Percentiles rank a stretch among this genome's conserved stretches.
phyloP scores from a whole-genome alignment of 2,113 vertebrate genomes.

The Tringa solitaria region DNA sequence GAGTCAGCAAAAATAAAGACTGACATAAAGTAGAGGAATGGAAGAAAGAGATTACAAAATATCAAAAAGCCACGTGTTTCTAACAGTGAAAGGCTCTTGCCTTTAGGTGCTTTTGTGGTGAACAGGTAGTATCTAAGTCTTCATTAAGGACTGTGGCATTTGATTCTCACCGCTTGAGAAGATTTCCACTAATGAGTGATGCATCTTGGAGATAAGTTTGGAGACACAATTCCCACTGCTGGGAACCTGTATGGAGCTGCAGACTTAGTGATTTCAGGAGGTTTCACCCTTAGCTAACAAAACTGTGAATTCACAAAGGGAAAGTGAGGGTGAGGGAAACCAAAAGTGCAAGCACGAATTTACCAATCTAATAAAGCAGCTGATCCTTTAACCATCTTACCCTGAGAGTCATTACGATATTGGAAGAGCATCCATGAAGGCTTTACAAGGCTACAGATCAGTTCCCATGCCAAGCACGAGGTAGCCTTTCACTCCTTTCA shows the following conservation, averaged over 20 bases:
- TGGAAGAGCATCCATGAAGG: neutral
- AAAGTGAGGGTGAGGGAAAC: neutral
- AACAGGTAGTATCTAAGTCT: neutral
- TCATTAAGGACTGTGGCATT: neutral
- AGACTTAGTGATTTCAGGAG: neutral
- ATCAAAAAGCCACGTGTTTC: neutral
- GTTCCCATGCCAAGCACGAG: neutral
- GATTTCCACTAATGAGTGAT: neutral
- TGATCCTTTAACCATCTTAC: neutral
- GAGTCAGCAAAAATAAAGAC: neutral
- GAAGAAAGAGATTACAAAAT: neutral
- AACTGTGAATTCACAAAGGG: neutral
- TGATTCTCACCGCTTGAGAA: neutral
- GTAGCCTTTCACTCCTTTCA: neutral
- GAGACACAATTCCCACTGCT: neutral
- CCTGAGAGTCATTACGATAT: neutral
- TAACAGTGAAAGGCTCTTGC: neutral
- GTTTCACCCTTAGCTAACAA: neutral
- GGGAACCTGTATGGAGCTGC: neutral
- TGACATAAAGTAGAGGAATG: neutral
- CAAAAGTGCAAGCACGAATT: neutral
- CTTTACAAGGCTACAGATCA: neutral
- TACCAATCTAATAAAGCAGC: neutral
- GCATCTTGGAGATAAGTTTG: neutral
- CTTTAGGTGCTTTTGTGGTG: neutral